Evolutionary conservation across 2,888 invertebrate species (phyloP).

Genomic region (Drosophila ustulata): DNA sequence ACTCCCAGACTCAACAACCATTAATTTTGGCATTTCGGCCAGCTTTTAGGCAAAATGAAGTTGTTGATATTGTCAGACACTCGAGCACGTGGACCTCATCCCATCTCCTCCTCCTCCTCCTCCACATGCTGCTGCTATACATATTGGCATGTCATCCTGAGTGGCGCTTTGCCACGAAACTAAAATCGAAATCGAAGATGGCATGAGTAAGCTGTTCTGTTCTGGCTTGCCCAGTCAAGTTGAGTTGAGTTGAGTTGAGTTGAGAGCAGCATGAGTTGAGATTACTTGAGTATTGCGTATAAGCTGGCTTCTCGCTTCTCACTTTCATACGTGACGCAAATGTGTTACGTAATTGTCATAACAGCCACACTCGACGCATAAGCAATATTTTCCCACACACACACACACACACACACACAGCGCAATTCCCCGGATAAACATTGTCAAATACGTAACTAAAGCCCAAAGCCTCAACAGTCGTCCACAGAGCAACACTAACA

Average conservation of each 20-base stretch:
- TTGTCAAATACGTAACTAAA: slow-evolving; percentile 39
- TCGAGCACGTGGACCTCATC: slow-evolving; percentile 51
- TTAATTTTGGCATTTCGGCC: slow-evolving; percentile 47
- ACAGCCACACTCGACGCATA: slow-evolving; percentile 39
- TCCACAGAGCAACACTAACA: slow-evolving; percentile 14
- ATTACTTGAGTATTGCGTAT: slow-evolving; percentile 32
- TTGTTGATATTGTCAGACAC: slow-evolving; percentile 64
- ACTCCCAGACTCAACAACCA: slow-evolving; percentile 35
- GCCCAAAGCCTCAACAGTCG: slow-evolving; percentile 19
- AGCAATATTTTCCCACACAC: slow-evolving; percentile 19
- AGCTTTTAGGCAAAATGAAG: slow-evolving; percentile 66
- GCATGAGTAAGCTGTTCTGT: slow-evolving; percentile 63
- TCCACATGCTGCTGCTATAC: slow-evolving; percentile 5
- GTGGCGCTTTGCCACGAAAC: slow-evolving; percentile 16
- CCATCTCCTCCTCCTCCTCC: neutral
- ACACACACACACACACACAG: neutral
- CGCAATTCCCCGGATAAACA: slow-evolving; percentile 60
- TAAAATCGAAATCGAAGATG: slow-evolving; percentile 30
- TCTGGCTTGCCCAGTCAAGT: slow-evolving; percentile 28
- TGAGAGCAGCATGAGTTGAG: slow-evolving; percentile 57
- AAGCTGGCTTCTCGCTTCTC: slow-evolving; percentile 29
- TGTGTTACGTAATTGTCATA: slow-evolving; percentile 77
- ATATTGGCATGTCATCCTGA: slow-evolving; percentile 62
- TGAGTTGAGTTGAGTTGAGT: slow-evolving; percentile 28
- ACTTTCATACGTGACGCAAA: slow-evolving; percentile 65